A percentile compares a stretch with the other conserved stretches of the same genome.
Evolutionary conservation across 2,888 invertebrate genomes (phyloP).

Genomic region (Stramonita haemastoma): DNA sequence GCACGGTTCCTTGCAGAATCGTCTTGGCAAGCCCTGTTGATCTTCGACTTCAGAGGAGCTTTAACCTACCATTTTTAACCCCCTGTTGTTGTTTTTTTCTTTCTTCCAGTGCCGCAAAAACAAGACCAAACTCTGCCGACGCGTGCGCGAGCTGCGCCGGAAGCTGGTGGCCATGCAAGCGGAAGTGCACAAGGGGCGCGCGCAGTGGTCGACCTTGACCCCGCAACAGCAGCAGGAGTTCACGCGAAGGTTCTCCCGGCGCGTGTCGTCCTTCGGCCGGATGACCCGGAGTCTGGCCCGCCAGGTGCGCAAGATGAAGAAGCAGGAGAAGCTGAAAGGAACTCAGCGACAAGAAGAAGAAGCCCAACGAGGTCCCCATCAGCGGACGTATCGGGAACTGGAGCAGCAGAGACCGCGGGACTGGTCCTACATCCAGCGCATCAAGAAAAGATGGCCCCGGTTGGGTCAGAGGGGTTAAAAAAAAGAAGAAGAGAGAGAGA

Average conservation of each 20-base stretch:
- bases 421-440: constrained; percentile 23
- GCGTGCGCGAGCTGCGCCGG: constrained; percentile 47
- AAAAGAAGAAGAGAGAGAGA: no score
- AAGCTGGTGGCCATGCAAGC: constrained; percentile 46
- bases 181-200: constrained; percentile 49
- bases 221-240: constrained; percentile 42
- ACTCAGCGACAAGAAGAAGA: constrained; percentile 40
- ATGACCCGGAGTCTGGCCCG: constrained; percentile 43
- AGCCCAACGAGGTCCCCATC: constrained; percentile 43
- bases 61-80: neutral
- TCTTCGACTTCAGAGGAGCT: no score
- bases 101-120: constrained; percentile 46
- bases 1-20: no score
- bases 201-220: constrained; percentile 49
- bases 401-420: neutral
- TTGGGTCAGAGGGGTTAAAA: neutral
- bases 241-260: constrained; percentile 30
- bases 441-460: neutral
- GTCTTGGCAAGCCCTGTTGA: no score
- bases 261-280: constrained; percentile 44
- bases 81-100: neutral
- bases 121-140: constrained; percentile 42
- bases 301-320: constrained; percentile 47
- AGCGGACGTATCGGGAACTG: neutral
- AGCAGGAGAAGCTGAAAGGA: constrained; percentile 44